Percentiles rank a stretch among this genome's conserved stretches.
Conservation (phyloP, 2,797 vertebrate genomes). For the Falco concolor region DNA sequence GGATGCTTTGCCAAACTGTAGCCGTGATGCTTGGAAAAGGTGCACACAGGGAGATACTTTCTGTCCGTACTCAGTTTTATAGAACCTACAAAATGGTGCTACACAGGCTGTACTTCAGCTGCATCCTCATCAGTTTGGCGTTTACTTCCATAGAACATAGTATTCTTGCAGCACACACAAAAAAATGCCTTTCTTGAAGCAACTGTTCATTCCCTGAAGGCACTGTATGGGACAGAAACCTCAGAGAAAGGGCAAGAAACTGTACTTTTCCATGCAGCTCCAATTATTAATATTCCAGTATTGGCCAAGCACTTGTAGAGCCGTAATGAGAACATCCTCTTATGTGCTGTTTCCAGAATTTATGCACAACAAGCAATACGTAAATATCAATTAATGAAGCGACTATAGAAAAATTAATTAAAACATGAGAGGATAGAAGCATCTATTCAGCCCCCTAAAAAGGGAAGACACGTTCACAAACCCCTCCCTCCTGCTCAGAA, state of each 20-base stretch:
- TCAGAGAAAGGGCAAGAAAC: neutral
- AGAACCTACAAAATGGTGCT: neutral
- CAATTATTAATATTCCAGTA: constrained; percentile 55
- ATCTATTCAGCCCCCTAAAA: constrained; percentile 33
- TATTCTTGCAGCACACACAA: neutral
- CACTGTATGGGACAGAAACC: neutral
- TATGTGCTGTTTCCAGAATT: constrained; percentile 46
- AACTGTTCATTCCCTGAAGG: neutral
- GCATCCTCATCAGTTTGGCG: neutral
- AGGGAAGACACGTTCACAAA: neutral
- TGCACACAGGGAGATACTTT: neutral
- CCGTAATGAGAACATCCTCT: constrained; percentile 55
- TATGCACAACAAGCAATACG: constrained; percentile 60
- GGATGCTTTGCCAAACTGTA: neutral
- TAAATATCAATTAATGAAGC: constrained; percentile 72
- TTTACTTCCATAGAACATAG: neutral
- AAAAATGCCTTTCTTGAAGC: neutral
- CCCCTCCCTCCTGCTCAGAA: constrained; percentile 3
- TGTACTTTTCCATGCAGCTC: neutral
- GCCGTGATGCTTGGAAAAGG: neutral
- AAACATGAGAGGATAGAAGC: constrained; percentile 52
- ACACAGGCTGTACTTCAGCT: neutral
- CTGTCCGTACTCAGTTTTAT: neutral
- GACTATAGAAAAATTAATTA: constrained; percentile 66
- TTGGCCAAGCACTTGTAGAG: constrained; percentile 46